Percentiles rank a stretch among this genome's conserved stretches.
Conservation (phyloP, 2,797 vertebrate species). For the Coregonus sp. region DNA sequence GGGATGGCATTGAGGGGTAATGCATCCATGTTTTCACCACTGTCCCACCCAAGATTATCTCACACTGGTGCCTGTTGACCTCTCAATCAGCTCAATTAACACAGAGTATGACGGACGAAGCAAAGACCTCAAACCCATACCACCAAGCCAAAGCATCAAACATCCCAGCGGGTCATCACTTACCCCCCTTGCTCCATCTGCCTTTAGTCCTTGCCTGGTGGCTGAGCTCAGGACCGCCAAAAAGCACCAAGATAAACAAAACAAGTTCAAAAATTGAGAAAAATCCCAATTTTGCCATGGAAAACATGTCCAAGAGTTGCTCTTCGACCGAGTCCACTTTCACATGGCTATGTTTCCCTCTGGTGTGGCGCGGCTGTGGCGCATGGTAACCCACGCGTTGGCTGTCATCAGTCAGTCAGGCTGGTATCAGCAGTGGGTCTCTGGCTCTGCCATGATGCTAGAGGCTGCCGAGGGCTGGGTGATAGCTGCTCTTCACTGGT, state of each 20-base stretch:
- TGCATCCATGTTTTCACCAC: constrained; percentile 18
- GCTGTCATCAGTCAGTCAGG: constrained; percentile 65
- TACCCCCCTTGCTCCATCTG: constrained; percentile 98
- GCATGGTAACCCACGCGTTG: constrained; percentile 71
- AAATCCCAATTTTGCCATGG: constrained; percentile 84
- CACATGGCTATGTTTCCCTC: constrained; percentile 78
- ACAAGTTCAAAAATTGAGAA: constrained; percentile 89
- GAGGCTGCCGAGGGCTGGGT: constrained; percentile 57
- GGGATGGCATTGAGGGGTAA: neutral
- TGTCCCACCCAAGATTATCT: constrained; percentile 11
- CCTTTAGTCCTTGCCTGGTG: constrained; percentile 94
- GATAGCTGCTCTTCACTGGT: constrained; percentile 70
- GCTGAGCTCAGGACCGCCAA: constrained; percentile 85
- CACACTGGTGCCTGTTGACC: constrained; percentile 9
- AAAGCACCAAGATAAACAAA: constrained; percentile 86
- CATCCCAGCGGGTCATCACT: constrained; percentile 71
- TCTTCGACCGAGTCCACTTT: constrained; percentile 68
- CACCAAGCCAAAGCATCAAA: neutral
- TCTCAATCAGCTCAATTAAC: neutral
- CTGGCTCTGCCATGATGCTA: constrained; percentile 65
- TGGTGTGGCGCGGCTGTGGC: constrained; percentile 67
- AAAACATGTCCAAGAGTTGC: constrained; percentile 97
- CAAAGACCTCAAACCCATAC: neutral
- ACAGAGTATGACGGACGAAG: neutral
- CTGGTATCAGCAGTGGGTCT: constrained; percentile 69